Percentiles rank a stretch among this genome's conserved stretches.
phyloP scores from a whole-genome alignment of 2,797 vertebrate species.

The Salarias fasciatus region DNA sequence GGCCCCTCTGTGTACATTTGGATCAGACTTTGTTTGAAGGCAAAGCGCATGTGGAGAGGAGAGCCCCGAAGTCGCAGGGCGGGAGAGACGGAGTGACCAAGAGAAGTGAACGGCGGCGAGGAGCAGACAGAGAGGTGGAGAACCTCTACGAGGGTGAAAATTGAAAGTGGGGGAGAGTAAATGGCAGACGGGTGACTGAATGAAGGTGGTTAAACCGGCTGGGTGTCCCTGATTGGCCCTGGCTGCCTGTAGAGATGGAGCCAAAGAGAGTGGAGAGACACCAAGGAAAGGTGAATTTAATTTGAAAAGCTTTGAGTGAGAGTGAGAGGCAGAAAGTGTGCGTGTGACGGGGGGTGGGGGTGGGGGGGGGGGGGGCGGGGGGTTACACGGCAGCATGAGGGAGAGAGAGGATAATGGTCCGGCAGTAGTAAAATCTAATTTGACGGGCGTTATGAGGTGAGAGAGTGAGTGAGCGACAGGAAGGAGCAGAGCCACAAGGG shows the following conservation, averaged over 20 bases:
- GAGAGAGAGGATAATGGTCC: slow-evolving; percentile 34
- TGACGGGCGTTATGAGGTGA: slow-evolving; percentile 46
- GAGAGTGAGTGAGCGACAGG: slow-evolving; percentile 20
- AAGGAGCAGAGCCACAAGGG: slow-evolving; percentile 32
- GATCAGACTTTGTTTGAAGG: not conserved
- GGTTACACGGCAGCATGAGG: too few species aligned
- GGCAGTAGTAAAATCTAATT: slow-evolving; percentile 54
- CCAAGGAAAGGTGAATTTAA: slow-evolving; percentile 28
- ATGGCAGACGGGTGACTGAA: slow-evolving; percentile 26
- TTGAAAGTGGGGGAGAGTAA: slow-evolving; percentile 40
- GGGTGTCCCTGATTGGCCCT: slow-evolving; percentile 27
- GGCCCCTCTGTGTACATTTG: too few species aligned
- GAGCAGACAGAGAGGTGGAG: not conserved
- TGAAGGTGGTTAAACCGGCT: slow-evolving; percentile 26
- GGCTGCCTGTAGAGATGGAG: slow-evolving; percentile 25
- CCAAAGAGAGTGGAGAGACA: slow-evolving; percentile 12
- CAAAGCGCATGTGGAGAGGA: not conserved
- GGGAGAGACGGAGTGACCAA: slow-evolving; percentile 1
- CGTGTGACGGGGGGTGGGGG: not conserved
- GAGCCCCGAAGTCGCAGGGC: not conserved
- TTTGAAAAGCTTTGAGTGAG: slow-evolving; percentile 41
- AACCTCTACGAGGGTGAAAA: slow-evolving; percentile 27
- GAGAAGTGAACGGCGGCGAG: slow-evolving; percentile 9
- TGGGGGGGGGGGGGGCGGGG: slow-evolving; percentile 9
- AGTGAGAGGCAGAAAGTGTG: slow-evolving; percentile 1